These are phyloP conservation scores for Protomyctophum bolini DNA, from an alignment of 2,113 vertebrate genomes.

Conservation along the genomic window DNA sequence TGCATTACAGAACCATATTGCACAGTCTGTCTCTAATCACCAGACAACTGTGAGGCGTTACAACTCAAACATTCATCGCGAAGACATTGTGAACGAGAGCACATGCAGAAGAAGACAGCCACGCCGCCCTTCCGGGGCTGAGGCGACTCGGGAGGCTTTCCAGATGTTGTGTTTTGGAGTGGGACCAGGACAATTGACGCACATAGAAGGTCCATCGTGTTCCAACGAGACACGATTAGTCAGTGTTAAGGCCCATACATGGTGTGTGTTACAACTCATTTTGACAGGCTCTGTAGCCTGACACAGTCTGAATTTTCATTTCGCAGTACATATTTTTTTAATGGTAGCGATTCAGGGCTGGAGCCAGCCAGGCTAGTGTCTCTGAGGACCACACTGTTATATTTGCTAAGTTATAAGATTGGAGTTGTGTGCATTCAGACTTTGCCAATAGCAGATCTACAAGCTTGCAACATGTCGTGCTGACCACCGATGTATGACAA, in stretches of 20 bases:
- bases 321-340: too few species aligned
- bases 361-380: too few species aligned
- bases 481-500: too few species aligned
- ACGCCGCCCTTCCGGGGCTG: neutral
- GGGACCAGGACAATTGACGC: slow-evolving; percentile 20
- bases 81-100: slow-evolving; percentile 3
- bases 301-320: too few species aligned
- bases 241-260: neutral
- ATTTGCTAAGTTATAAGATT: too few species aligned
- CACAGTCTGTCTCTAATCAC: neutral
- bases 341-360: too few species aligned
- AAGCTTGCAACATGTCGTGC: too few species aligned
- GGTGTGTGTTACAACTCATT: neutral
- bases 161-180: slow-evolving; percentile 38
- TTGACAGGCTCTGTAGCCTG: too few species aligned
- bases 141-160: slow-evolving; percentile 20
- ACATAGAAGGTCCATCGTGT: slow-evolving; percentile 19
- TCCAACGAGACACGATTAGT: slow-evolving; percentile 23
- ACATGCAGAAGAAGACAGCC: neutral
- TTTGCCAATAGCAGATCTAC: too few species aligned
- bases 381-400: too few species aligned
- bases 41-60: neutral
- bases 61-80: neutral
- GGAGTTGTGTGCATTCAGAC: too few species aligned
- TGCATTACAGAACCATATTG: neutral